Evolutionary conservation across 2,113 vertebrate genomes (phyloP), one percentile per base, ranked within the genome.

Genomic region (Progne subis): DNA sequence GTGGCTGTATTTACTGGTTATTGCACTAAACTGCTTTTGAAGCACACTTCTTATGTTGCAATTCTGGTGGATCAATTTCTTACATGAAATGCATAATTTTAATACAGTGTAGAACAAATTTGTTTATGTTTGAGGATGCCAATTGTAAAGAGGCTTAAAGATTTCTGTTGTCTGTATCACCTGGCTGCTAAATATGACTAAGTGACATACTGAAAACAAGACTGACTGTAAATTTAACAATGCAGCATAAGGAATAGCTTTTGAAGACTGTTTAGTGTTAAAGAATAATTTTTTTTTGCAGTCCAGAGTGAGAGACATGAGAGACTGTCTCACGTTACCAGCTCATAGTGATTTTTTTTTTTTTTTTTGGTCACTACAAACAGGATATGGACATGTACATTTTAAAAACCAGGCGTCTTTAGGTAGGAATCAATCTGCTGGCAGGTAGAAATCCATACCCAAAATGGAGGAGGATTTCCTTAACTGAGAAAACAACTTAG

Each of bases 361-460:
- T 21, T 17, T 50, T 39, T 47, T 78, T 26, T 0, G 14, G 21
- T 28, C 9, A 37, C 18, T 31, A 24, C 10, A 60, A 31, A 16
- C 7, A 69, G 11, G 46, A 21, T 64, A 28, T 69, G 15, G 8
- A 26, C 47, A 46, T 0, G 0, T 37, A 12, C 18, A 41, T 50
- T 88, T 37, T 29, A 5, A 39, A 74, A 87, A 41, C 1, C 8
- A 41, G 13, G 13, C 6, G 29, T 55, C 4, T 64, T 77, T 60
- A 82, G 70, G 25, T 21, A 57, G 19, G 12, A 67, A 75, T 39
- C 18, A 43, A 50, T 82, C 25, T 60, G 5, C 60, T 79, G 56
- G 15, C 31, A 10, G 15, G 24, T 34, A 55, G 41, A 69, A 93
- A 56, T 55, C 55, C 50, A 21, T 46, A 47, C 17, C 18, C 8